A percentile compares a stretch with the other conserved stretches of the same genome.
Evolutionary conservation across 2,113 vertebrate species (phyloP).

Genomic region (Syngnathus scovelli): DNA sequence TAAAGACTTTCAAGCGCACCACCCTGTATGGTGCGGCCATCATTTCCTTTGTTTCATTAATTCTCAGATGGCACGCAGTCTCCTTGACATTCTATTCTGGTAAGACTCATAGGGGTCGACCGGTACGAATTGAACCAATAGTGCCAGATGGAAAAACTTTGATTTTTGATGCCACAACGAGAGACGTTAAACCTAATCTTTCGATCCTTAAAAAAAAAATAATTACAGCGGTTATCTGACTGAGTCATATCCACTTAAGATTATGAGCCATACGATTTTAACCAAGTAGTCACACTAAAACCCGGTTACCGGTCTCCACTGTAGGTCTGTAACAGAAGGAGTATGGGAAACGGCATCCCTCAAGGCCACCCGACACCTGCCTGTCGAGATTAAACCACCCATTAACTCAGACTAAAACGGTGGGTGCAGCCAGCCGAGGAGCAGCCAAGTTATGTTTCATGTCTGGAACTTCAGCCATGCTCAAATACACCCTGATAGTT

Average conservation of each 20-base stretch:
- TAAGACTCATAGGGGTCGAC: neutral
- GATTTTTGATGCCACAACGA: neutral
- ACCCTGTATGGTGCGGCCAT: neutral
- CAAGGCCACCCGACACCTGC: slow-evolving; percentile 5
- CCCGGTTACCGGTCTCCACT: neutral
- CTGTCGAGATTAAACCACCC: neutral
- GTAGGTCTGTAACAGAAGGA: neutral
- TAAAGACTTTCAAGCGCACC: neutral
- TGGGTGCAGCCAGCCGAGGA: neutral
- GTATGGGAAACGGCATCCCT: slow-evolving; percentile 7
- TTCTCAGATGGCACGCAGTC: neutral
- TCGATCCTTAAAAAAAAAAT: neutral
- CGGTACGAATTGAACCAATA: neutral
- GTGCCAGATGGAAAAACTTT: neutral
- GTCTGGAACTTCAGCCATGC: neutral
- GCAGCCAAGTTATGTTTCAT: neutral
- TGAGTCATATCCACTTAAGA: neutral
- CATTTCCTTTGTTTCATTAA: slow-evolving; percentile 1
- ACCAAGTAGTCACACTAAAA: neutral
- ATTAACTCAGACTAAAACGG: neutral
- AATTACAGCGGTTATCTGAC: neutral
- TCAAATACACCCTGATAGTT: neutral
- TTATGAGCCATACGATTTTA: neutral
- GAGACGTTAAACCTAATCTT: neutral
- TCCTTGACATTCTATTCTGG: neutral